Percentiles rank a stretch among this genome's conserved stretches.
Conservation (phyloP, 1,140 invertebrate genomes). For the Conus betulinus region DNA sequence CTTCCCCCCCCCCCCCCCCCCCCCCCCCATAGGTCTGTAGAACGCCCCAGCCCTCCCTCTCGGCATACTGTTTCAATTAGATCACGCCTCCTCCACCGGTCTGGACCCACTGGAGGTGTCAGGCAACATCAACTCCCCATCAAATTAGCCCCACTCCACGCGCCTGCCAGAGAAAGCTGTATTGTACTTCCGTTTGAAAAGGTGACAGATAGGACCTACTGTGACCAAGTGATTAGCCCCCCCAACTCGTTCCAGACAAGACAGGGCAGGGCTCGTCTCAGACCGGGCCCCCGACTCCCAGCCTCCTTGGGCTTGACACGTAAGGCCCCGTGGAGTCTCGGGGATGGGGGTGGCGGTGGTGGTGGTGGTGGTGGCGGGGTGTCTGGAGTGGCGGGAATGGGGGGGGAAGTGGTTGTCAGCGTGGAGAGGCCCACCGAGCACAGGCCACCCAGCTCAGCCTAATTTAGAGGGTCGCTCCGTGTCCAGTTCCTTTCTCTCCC, state of each 20-base stretch:
- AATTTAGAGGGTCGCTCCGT: constrained; percentile 2
- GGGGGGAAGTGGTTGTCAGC: background rate
- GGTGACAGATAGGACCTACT: constrained; percentile 16
- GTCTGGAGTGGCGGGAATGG: background rate
- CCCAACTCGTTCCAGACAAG: background rate
- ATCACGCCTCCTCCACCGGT: background rate
- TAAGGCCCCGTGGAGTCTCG: background rate
- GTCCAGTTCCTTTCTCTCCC: background rate
- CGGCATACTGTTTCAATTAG: constrained; percentile 27
- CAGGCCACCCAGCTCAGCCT: background rate
- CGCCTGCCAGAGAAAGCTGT: background rate
- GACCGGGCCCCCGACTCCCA: background rate
- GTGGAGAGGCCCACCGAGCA: background rate
- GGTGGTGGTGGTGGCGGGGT: background rate
- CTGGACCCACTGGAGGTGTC: background rate
- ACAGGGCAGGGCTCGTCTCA: background rate
- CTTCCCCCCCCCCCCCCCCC: background rate
- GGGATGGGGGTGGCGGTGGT: background rate
- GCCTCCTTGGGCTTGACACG: background rate
- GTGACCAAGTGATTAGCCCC: constrained; percentile 7
- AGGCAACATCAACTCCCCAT: background rate
- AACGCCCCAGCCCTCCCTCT: background rate
- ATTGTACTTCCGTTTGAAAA: constrained; percentile 5
- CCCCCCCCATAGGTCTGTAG: background rate
- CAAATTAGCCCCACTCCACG: constrained; percentile 14